Evolutionary conservation across 92 coral and sea anemone genomes (phyloP).

Genomic region (Zoanthus gigantus): DNA sequence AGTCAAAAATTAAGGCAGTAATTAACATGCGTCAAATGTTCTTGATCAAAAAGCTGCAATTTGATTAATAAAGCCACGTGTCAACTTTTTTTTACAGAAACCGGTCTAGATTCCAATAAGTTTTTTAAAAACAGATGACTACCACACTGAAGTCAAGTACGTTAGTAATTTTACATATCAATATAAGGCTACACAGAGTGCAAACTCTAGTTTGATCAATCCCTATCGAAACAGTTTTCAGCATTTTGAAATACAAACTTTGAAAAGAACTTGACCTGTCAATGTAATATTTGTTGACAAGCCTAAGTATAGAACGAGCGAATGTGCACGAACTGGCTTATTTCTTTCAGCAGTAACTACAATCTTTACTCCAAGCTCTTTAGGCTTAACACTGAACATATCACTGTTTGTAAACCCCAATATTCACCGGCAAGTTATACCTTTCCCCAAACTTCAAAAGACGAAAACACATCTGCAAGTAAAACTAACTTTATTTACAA

Average conservation of each 20-base stretch:
- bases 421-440: background rate
- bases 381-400: background rate
- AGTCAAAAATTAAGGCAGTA: background rate
- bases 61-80: slow-evolving; percentile 13
- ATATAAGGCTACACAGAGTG: background rate
- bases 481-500: slow-evolving; percentile 33
- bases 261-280: slow-evolving; percentile 43
- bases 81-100: background rate
- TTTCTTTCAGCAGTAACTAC: slow-evolving; percentile 62
- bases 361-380: slow-evolving; percentile 64
- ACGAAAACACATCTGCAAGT: slow-evolving; percentile 28
- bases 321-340: slow-evolving; percentile 60
- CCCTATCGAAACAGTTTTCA: background rate
- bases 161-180: background rate
- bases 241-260: slow-evolving; percentile 42
- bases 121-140: background rate
- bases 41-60: background rate
- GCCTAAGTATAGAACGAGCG: slow-evolving; percentile 46
- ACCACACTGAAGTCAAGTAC: background rate
- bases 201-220: slow-evolving; percentile 1
- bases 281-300: slow-evolving; percentile 80
- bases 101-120: background rate
- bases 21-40: slow-evolving; percentile 28
- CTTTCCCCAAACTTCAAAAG: background rate
- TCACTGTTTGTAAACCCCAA: background rate